These are phyloP conservation scores for Drosophila sucinea DNA, from an alignment of 1,140 invertebrate genomes.

Conservation along the genomic window DNA sequence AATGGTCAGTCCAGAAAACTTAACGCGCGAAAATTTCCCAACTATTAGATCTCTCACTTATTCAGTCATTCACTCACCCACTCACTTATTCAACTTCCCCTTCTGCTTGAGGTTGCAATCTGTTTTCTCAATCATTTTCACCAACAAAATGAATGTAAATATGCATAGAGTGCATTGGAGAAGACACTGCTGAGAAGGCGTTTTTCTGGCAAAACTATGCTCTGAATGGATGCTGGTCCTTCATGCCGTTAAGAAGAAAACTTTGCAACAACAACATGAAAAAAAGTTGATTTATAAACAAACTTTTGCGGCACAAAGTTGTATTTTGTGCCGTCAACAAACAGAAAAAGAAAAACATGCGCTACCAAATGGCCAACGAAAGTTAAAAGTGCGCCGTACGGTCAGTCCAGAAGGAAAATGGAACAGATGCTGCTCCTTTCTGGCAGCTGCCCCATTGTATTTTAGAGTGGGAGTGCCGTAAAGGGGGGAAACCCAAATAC, in stretches of 20 bases:
- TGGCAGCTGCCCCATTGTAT: background rate
- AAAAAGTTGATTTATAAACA: slow-evolving; percentile 78
- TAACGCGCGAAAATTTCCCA: slow-evolving; percentile 49
- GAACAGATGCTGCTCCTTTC: slow-evolving; percentile 31
- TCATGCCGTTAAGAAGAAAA: background rate
- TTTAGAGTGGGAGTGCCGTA: background rate
- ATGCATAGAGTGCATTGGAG: slow-evolving; percentile 49
- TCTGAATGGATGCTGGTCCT: slow-evolving; percentile 32
- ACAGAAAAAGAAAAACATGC: slow-evolving; percentile 56
- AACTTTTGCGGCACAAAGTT: slow-evolving; percentile 70
- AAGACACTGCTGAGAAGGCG: slow-evolving; percentile 50
- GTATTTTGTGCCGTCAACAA: slow-evolving; percentile 62
- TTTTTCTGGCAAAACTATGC: slow-evolving; percentile 42
- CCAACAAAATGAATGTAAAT: slow-evolving; percentile 61
- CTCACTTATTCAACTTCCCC: slow-evolving; percentile 10
- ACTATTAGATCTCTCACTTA: slow-evolving; percentile 38
- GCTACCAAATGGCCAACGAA: slow-evolving; percentile 65
- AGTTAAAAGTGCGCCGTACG: slow-evolving; percentile 57
- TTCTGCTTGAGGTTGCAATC: slow-evolving; percentile 46
- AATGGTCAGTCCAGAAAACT: slow-evolving; percentile 25
- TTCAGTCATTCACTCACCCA: slow-evolving; percentile 6
- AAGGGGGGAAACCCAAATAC: slow-evolving; percentile 19
- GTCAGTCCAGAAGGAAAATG: slow-evolving; percentile 25
- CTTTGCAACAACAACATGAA: background rate
- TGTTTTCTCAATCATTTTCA: slow-evolving; percentile 67